Evolutionary conservation across 2,113 vertebrate genomes (phyloP), one percentile per base, ranked within the genome.

Genomic region (Mugil cephalus): DNA sequence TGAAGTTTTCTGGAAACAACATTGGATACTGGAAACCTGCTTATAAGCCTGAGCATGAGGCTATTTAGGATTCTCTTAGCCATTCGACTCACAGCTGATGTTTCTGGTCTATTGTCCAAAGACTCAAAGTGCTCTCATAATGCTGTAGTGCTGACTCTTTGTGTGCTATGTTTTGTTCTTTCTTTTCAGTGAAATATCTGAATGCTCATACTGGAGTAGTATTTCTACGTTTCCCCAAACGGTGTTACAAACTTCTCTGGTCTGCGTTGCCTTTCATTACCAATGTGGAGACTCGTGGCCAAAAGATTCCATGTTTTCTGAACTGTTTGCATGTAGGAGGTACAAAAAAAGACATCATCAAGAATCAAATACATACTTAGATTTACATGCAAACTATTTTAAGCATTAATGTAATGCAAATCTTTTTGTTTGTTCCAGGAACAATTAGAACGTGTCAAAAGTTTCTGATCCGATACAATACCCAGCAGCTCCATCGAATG

Each of bases 391-490:
- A 10, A 34, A 11, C 0, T 11, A 19, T 43, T 52, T 15, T 60
- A 0, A 35, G 35, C 39, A 21, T 14, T 17, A 35, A 17, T 8
- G 56, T 0, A 36, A 42, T 1, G 2, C 4, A n/a, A 7, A 8
- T 38, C 0, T 80, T 56, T 73, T 0, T 21, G 62, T 71, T 61
- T 11, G 36, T 38, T 11, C 1, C 84, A 99, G 98, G 97, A 79
- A 99, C 98, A 17, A 96, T 99, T 48, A 94, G 97, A 91, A 96
- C 96, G 0, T 98, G 97, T 83, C 98, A 99, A 92, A 98, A 96
- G 88, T 98, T 98, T 88, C 91, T 99, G 15, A 95, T 98, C 47
- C 93, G 90, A 59, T 97, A 98, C 82, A 97, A 97, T 61, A 94
- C 93, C 59, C 93, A 92, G 51, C 97, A 99, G 87, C 92, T 99